Percentiles rank a stretch among this genome's conserved stretches.
Evolutionary conservation across 2,797 vertebrate species (phyloP).

Genomic region (Chrysocyon brachyurus): DNA sequence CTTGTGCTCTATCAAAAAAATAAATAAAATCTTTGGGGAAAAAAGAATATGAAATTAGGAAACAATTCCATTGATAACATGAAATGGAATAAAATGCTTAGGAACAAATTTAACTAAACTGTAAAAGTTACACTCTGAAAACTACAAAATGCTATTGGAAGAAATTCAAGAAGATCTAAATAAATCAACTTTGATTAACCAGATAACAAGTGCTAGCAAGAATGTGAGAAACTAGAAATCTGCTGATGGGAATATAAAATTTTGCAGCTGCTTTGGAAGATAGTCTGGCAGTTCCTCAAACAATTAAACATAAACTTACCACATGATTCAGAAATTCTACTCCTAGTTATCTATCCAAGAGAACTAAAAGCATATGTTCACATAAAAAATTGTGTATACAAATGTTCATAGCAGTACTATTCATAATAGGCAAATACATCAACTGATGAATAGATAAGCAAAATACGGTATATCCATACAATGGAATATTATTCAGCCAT

Average conservation of each 20-base stretch:
- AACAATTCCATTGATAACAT: too few relatives aligned
- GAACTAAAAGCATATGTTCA: not conserved
- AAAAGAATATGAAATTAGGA: too few relatives aligned
- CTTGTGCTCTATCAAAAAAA: too few relatives aligned
- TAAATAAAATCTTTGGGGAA: too few relatives aligned
- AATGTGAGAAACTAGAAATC: conserved; percentile 42
- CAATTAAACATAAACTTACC: not conserved
- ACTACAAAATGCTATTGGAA: not conserved
- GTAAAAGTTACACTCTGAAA: too few relatives aligned
- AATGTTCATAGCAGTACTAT: conserved; percentile 17
- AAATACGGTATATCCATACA: not conserved
- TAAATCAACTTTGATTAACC: not conserved
- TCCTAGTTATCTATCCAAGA: not conserved
- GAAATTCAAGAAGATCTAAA: conserved; percentile 38
- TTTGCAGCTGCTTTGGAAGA: not conserved
- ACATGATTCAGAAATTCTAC: conserved; percentile 33
- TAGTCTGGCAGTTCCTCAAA: not conserved
- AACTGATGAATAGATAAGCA: conserved; percentile 19
- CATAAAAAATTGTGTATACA: not conserved
- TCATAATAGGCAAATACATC: conserved; percentile 35
- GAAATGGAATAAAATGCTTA: too few relatives aligned
- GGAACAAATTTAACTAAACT: too few relatives aligned
- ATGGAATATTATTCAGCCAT: conserved; percentile 1
- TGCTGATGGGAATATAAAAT: conserved; percentile 42
- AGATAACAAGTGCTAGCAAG: not conserved